These are phyloP conservation scores for Agraylea sexmaculata DNA, from an alignment of 1,140 invertebrate genomes.

Conservation along the genomic window DNA sequence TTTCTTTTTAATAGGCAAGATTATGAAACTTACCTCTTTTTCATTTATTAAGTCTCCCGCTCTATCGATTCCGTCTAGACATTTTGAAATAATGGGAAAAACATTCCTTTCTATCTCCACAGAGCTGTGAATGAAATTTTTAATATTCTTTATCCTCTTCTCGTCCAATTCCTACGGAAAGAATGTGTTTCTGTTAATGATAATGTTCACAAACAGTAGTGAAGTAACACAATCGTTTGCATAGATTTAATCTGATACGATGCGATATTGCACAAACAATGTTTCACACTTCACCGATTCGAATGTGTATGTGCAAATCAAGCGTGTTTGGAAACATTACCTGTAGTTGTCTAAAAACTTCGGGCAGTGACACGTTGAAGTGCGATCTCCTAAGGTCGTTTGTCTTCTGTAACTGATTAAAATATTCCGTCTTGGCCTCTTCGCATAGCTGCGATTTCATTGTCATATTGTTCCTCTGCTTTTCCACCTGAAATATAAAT, in stretches of 20 bases:
- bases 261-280: not conserved
- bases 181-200: not conserved
- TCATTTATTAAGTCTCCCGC: conserved; percentile 86
- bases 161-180: conserved; percentile 78
- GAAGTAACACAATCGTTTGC: no score
- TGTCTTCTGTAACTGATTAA: conserved; percentile 87
- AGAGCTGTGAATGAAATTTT: conserved; percentile 80
- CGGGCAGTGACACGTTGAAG: conserved; percentile 73
- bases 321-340: conserved; percentile 16
- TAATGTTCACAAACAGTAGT: conserved; percentile 1
- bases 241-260: not conserved
- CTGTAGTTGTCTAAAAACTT: conserved; percentile 52
- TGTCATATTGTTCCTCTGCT: conserved; percentile 77
- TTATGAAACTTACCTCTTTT: conserved; percentile 48
- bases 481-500: conserved; percentile 54
- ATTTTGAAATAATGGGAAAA: conserved; percentile 90
- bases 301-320: not conserved
- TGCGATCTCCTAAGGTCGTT: conserved; percentile 87
- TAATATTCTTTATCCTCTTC: conserved; percentile 82
- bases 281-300: not conserved
- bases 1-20: not conserved
- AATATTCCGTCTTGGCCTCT: conserved; percentile 93
- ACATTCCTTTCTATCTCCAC: conserved; percentile 86
- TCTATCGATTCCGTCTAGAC: conserved; percentile 85
- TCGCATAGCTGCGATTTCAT: conserved; percentile 82